A percentile compares a stretch with the other conserved stretches of the same genome.
Conservation (phyloP, 2,888 invertebrate genomes). For the Lochmaea crataegi region DNA sequence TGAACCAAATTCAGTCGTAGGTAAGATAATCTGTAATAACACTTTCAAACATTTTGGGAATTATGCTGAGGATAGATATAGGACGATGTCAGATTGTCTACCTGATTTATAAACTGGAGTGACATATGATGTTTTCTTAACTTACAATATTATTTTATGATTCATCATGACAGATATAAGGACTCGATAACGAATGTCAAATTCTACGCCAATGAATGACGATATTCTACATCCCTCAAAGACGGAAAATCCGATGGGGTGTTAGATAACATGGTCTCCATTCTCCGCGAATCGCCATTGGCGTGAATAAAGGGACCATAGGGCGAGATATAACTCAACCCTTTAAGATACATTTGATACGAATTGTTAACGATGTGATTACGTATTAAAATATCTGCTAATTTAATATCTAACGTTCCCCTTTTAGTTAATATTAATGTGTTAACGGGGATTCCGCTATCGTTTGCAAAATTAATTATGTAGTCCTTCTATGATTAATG, state of each 20-base stretch:
- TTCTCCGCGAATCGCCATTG: conserved; percentile 62
- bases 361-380: conserved; percentile 63
- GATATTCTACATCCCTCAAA: conserved; percentile 51
- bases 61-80: no score
- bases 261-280: conserved; percentile 62
- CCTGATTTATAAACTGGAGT: no score
- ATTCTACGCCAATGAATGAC: conserved; percentile 35
- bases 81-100: no score
- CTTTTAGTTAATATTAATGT: conserved; percentile 43
- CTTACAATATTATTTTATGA: no score
- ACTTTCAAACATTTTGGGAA: no score
- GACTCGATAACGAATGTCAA: not conserved
- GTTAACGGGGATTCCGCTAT: conserved; percentile 44
- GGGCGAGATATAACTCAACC: conserved; percentile 48
- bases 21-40: no score
- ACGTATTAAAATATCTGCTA: conserved; percentile 62
- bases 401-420: conserved; percentile 52
- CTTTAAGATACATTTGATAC: conserved; percentile 61
- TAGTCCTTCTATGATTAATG: conserved; percentile 43
- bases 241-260: conserved; percentile 51
- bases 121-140: no score
- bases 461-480: conserved; percentile 46
- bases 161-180: not conserved
- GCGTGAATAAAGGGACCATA: conserved; percentile 59
- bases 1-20: no score